Conservation (phyloP, 1,140 invertebrate species). For the Philaenus spumarius region DNA sequence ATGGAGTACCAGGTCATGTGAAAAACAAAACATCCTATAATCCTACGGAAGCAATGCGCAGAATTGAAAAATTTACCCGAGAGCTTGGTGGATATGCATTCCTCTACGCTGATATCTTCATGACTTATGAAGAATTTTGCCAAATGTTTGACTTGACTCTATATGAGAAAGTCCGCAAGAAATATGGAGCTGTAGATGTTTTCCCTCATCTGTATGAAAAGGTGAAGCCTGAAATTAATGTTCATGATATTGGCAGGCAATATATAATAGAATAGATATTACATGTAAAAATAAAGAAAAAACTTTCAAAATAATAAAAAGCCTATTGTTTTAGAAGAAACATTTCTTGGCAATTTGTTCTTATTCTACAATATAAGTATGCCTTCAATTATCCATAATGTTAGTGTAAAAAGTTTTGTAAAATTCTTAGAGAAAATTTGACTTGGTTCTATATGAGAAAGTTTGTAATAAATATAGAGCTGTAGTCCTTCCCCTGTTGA, state of each 20-base stretch:
- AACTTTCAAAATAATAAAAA: no score
- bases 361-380: no score
- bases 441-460: no score
- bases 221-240: conserved; percentile 60
- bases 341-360: no score
- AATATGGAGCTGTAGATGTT: conserved; percentile 44
- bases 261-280: conserved; percentile 25
- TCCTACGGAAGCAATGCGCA: conserved; percentile 45
- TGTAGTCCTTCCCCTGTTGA: no score
- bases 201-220: conserved; percentile 51
- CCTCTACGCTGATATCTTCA: conserved; percentile 58
- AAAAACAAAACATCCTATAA: conserved; percentile 44
- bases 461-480: no score
- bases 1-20: conserved; percentile 49
- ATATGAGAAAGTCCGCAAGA: conserved; percentile 44
- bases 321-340: no score
- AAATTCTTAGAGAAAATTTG: no score
- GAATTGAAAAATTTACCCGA: conserved; percentile 50
- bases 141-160: conserved; percentile 48
- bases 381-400: no score
- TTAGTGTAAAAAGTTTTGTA: no score
- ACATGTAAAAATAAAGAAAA: no score
- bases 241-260: conserved; percentile 51
- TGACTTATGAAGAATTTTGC: conserved; percentile 51
- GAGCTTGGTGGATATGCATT: conserved; percentile 50